Evolutionary conservation across 1,140 invertebrate genomes (phyloP).

Genomic region (Drosophila pallidifrons): DNA sequence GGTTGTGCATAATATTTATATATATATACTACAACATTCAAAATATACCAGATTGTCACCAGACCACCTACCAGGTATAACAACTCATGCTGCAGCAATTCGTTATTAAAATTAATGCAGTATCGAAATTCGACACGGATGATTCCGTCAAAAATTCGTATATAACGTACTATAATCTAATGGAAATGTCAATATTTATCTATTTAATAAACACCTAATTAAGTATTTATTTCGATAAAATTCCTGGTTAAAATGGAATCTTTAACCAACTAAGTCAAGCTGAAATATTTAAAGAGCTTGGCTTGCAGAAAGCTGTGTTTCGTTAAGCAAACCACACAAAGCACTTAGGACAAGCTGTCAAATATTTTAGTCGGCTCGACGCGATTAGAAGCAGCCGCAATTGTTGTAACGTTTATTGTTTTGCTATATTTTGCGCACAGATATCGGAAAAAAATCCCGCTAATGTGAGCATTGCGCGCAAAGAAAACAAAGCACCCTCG

Average conservation of each 20-base stretch:
- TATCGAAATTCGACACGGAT: too few species aligned
- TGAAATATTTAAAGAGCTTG: conserved; percentile 25
- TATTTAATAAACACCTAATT: too few species aligned
- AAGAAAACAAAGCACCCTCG: not conserved
- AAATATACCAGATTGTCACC: too few species aligned
- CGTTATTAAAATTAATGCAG: too few species aligned
- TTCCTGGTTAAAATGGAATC: not conserved
- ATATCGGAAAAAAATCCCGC: conserved; percentile 23
- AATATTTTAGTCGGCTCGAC: conserved; percentile 49
- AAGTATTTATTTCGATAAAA: too few species aligned
- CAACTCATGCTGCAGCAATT: too few species aligned
- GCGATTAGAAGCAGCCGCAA: conserved; percentile 53
- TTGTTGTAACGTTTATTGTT: conserved; percentile 68
- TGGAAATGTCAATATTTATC: too few species aligned
- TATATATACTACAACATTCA: too few species aligned
- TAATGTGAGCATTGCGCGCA: conserved; percentile 22
- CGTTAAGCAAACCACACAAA: conserved; percentile 22
- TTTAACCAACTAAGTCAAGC: not conserved
- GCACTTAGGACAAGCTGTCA: conserved; percentile 57
- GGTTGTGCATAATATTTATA: too few species aligned
- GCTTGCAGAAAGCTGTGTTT: not conserved
- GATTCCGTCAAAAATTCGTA: too few species aligned
- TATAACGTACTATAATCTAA: too few species aligned
- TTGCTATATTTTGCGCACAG: conserved; percentile 58
- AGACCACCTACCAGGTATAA: too few species aligned